Evolutionary conservation across 2,888 invertebrate genomes (phyloP), one percentile per base, ranked within the genome.

Genomic region (Nymphalis polychloros): DNA sequence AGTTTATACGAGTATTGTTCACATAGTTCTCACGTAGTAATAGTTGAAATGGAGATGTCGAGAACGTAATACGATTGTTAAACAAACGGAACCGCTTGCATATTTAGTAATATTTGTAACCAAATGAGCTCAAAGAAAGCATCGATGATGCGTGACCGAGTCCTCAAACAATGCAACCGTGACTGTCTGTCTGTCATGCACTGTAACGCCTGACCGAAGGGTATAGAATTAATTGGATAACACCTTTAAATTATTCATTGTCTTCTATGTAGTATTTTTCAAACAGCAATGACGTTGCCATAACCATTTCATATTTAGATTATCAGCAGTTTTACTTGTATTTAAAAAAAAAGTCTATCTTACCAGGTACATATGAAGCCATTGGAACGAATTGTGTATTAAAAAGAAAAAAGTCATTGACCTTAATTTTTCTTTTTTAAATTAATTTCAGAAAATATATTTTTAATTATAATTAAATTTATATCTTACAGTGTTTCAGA

Each of bases 51-150:
- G 13, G 2, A 41, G 13, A 13, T 41, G 41, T 41, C 41, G 10
- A 13, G 41, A 41, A 4, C 13, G 41, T 10, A 41, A 16, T 53
- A 16, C 10, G 13, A 53, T 23, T 27, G 16, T 23, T 20, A 10
- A 55, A 31, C 17, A 17, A 8, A 55, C 27, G 16, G 27, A 31
- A 55, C 8, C 27, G n/a, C 31, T 10, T 57, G 35, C 41, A 35
- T 57, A 57, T 35, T 41, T 41, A 41, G 19, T 19, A 41, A 19
- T 13, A 19, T 60, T 60, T 55, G n/a, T 48, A 55, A 55, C 6
- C 61, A 67, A 62, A 67, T 60, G 52, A 63, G 62, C 35, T 63
- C 41, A 62, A 62, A 61, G 62, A 67, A 67, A 67, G 67, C 61
- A 16, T 55, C 49, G 62, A 49, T 62, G 52, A 35, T 23, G 62